phyloP scores from a whole-genome alignment of 2,888 invertebrate genomes.

The Lasioglossum malachurum region DNA sequence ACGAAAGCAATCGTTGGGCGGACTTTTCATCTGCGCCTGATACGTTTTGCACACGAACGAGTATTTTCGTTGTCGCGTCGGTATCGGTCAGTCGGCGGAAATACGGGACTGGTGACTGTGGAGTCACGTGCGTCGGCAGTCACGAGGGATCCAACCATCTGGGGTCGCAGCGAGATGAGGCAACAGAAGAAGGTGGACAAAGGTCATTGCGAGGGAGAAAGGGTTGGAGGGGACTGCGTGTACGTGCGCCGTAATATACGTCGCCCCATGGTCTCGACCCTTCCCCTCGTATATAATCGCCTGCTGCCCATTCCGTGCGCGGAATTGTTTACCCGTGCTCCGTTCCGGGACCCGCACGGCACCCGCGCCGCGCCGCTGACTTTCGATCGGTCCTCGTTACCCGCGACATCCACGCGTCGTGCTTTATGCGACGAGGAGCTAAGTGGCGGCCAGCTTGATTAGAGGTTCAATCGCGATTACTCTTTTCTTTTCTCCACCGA shows the following conservation, averaged over 20 bases:
- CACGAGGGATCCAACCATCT: background rate
- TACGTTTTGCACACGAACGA: background rate
- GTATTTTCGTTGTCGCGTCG: background rate
- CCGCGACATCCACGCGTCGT: slow-evolving; percentile 37
- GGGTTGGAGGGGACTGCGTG: background rate
- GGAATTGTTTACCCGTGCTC: slow-evolving; percentile 66
- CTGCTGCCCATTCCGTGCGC: slow-evolving; percentile 60
- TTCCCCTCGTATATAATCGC: slow-evolving; percentile 57
- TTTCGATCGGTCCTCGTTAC: slow-evolving; percentile 44
- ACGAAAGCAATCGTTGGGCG: background rate
- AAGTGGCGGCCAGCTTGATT: slow-evolving; percentile 57
- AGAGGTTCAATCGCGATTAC: slow-evolving; percentile 37
- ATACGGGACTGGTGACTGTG: slow-evolving; percentile 16
- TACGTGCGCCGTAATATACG: slow-evolving; percentile 47
- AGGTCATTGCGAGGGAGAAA: slow-evolving; percentile 34
- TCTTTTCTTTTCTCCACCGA: background rate
- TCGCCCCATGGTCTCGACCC: slow-evolving; percentile 48
- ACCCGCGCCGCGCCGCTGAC: slow-evolving; percentile 8
- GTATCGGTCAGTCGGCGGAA: background rate
- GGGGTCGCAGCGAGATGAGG: slow-evolving; percentile 2
- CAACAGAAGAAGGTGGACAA: slow-evolving; percentile 34
- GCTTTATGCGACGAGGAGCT: slow-evolving; percentile 44
- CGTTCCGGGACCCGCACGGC: slow-evolving; percentile 32
- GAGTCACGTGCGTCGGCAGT: background rate
- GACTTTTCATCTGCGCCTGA: background rate